phyloP scores from a whole-genome alignment of 2,797 vertebrate genomes.

The Gallinago nigripennis region DNA sequence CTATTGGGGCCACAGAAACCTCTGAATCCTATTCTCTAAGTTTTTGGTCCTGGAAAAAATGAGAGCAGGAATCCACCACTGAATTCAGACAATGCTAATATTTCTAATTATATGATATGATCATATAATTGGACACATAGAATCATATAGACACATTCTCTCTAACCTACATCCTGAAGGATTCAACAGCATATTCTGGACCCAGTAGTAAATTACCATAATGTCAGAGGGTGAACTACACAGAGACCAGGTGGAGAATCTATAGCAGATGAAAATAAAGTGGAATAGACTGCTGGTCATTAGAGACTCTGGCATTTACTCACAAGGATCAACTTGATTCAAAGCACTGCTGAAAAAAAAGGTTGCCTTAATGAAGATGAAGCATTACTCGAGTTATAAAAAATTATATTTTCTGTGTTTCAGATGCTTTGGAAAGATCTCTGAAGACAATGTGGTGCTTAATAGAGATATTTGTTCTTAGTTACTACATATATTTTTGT shows the following conservation, averaged over 20 bases:
- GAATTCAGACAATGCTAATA: neutral
- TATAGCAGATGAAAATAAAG: neutral
- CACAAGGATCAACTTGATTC: neutral
- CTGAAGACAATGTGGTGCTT: neutral
- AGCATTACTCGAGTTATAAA: neutral
- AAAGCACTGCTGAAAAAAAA: neutral
- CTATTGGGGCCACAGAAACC: neutral
- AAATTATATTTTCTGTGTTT: neutral
- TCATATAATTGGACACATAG: fast-evolving
- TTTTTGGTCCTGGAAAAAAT: neutral
- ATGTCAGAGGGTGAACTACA: neutral
- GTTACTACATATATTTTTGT: neutral
- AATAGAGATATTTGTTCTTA: neutral
- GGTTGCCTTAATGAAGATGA: neutral
- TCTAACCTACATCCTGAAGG: neutral
- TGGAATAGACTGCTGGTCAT: neutral
- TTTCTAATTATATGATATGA: neutral
- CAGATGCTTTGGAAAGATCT: neutral
- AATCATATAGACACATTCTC: neutral
- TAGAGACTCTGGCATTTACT: neutral
- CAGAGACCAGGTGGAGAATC: neutral
- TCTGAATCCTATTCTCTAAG: neutral
- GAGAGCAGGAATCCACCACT: neutral
- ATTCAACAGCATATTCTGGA: neutral
- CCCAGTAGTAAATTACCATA: neutral